Percentiles rank a stretch among this genome's conserved stretches.
phyloP scores from a whole-genome alignment of 2,113 vertebrate genomes.

The Hippocampus zosterae region DNA sequence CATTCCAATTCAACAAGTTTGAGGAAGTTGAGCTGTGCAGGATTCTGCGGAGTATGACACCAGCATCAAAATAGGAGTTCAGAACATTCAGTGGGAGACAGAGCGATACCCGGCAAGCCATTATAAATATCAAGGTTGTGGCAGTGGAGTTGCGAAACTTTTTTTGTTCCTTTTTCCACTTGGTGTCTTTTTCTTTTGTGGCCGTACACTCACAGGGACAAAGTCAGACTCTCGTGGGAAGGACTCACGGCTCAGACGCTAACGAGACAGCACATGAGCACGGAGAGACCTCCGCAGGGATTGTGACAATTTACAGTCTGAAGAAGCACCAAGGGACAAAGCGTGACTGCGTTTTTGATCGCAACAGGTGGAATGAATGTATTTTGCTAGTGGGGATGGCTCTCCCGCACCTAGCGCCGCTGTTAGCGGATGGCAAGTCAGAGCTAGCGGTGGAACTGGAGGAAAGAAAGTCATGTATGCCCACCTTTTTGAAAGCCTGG shows the following conservation, averaged over 20 bases:
- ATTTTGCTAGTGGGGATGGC: neutral
- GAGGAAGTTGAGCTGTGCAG: neutral
- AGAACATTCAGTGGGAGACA: too few species aligned
- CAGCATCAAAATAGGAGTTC: too few species aligned
- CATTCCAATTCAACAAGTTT: neutral
- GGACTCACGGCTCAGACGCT: constrained; percentile 7
- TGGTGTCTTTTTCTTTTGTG: constrained; percentile 23
- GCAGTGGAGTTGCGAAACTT: neutral
- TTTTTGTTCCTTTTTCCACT: neutral
- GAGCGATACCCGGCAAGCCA: too few species aligned
- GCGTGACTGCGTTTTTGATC: neutral
- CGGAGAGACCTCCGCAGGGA: constrained; percentile 3
- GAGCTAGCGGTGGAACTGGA: neutral
- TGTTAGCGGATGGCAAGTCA: neutral
- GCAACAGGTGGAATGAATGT: neutral
- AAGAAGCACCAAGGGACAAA: neutral
- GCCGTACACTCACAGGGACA: constrained; percentile 11
- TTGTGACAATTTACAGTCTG: constrained; percentile 7
- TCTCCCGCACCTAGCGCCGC: too few species aligned
- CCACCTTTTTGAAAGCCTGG: too few species aligned
- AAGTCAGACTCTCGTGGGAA: constrained; percentile 20
- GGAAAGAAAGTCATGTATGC: neutral
- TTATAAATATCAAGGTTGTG: neutral
- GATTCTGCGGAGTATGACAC: too few species aligned
- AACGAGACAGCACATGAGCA: constrained; percentile 20